Evolutionary conservation across 2,888 invertebrate genomes (phyloP), one percentile per base, ranked within the genome.

Genomic region (Mimas tiliae): DNA sequence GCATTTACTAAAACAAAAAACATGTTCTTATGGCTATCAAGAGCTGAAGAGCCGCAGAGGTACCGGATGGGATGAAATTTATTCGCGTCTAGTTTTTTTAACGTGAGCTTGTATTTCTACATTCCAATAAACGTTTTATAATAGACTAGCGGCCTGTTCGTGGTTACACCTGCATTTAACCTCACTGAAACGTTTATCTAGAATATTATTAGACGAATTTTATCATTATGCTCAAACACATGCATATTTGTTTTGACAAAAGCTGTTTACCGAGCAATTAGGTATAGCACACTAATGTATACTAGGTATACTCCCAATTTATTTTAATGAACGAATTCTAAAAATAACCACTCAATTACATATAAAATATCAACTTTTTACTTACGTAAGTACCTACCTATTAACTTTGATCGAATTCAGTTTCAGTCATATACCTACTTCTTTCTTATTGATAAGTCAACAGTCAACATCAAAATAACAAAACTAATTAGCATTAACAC

Each of bases 51-150:
- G 88, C 88, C 86, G 84, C 87, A 81, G 90, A 88, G 90, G 90
- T 90, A 92, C 93, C 91, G 90, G 90, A 91, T 91, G 90, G 90
- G 90, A 91, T 91, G 85, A 90, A 90, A 91, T 89, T 89, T 90
- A 90, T 91, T 91, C 88, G 91, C 88, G 86, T 88, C 90, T 66
- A 66, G 66, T 66, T 66, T 66, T 63, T 65, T 51, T 62, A 45
- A 52, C 52, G 9, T 53, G 63, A 34, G 62, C 47, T 66, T 66
- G 62, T 65, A 63, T 51, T 79, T 85, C 88, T 87, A 88, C 90
- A 91, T 91, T 91, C 90, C 90, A 79, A 80, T 80, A 79, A 77
- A 84, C 78, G 80, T 87, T 86, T 85, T 84, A 79, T 81, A 81
- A 81, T 78, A 78, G 66, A 71, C 79, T 42, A 58, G 42, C 7